Percentiles rank a stretch among this genome's conserved stretches.
phyloP scores from a whole-genome alignment of 2,797 vertebrate species.

The Urocyon cinereoargenteus region DNA sequence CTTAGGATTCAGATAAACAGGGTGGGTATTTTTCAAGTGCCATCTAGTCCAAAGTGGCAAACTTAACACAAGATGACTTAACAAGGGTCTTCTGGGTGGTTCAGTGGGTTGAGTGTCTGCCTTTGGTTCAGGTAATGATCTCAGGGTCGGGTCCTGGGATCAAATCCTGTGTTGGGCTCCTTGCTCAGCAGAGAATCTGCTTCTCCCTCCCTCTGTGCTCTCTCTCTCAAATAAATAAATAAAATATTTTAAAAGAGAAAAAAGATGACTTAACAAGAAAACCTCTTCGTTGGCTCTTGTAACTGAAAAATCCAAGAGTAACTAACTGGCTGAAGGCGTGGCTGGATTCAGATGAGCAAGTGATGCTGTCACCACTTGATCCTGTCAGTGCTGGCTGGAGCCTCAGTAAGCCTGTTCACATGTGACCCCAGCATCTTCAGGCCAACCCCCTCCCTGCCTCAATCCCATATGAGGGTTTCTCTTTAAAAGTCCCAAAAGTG shows the following conservation, averaged over 20 bases:
- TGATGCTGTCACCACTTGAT: neutral
- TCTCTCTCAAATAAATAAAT: neutral
- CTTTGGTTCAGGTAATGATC: neutral
- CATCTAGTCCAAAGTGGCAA: neutral
- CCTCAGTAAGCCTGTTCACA: neutral
- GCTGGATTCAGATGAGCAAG: neutral
- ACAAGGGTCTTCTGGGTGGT: neutral
- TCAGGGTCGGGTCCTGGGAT: neutral
- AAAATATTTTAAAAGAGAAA: neutral
- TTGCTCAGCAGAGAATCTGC: too few species aligned
- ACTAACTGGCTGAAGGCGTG: neutral
- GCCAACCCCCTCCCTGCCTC: neutral
- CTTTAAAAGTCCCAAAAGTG: neutral
- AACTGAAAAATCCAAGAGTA: neutral
- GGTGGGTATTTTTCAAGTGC: neutral
- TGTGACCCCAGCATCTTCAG: neutral
- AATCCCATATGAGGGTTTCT: neutral
- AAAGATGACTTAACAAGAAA: neutral
- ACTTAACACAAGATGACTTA: neutral
- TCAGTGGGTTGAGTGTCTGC: neutral
- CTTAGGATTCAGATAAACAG: neutral
- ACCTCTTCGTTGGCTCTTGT: neutral
- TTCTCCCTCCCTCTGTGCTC: too few species aligned
- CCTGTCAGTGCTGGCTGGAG: neutral
- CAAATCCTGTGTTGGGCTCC: fast-evolving